A percentile compares a stretch with the other conserved stretches of the same genome.
These are phyloP conservation scores for Tyto alba DNA, from an alignment of 2,113 vertebrate species.

Conservation along the genomic window DNA sequence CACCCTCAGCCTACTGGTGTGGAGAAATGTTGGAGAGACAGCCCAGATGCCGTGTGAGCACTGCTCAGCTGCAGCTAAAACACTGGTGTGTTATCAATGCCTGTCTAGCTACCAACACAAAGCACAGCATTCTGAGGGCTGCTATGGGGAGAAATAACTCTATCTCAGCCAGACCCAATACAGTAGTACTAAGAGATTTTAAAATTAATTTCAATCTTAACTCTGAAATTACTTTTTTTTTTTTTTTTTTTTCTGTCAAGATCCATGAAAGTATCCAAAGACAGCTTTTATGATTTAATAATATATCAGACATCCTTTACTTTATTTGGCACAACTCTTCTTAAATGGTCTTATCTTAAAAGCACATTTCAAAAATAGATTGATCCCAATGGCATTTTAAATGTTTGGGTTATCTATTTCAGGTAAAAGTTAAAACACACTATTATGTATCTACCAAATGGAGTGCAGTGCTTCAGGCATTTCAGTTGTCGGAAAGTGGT, in stretches of 20 bases:
- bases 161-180: neutral
- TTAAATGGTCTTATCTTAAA: conserved; percentile 32
- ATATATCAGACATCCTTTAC: neutral
- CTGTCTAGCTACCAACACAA: too few species aligned
- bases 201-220: neutral
- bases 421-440: conserved; percentile 60
- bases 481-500: conserved; percentile 25
- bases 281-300: neutral
- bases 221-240: neutral
- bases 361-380: conserved; percentile 48
- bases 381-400: conserved; percentile 51
- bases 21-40: neutral
- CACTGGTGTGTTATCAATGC: too few species aligned
- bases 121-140: neutral
- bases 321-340: conserved; percentile 2
- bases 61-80: too few species aligned
- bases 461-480: conserved; percentile 61
- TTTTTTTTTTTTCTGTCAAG: neutral
- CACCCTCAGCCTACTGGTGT: neutral
- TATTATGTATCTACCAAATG: conserved; percentile 56
- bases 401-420: conserved; percentile 34
- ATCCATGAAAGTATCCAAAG: neutral
- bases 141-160: neutral
- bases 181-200: neutral
- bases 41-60: neutral